phyloP scores from a whole-genome alignment of 2,797 vertebrate genomes.

The Sarcoramphus papa region DNA sequence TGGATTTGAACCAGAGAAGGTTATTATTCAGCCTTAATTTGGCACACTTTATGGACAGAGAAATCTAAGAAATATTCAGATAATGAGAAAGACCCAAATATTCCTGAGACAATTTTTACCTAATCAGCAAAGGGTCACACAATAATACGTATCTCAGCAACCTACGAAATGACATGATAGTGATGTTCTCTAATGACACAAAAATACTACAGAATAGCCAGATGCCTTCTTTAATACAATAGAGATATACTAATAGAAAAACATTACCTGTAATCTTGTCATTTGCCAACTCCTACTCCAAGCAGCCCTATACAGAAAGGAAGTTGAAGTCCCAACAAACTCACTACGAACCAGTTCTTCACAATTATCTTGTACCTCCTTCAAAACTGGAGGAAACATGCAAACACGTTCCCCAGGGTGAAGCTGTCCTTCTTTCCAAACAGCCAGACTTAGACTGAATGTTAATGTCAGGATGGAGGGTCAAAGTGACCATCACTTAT shows the following conservation, averaged over 20 bases:
- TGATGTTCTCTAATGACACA: background rate
- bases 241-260: background rate
- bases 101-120: background rate
- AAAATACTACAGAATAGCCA: background rate
- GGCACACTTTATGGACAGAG: background rate
- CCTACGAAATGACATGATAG: background rate
- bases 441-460: background rate
- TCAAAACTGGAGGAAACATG: background rate
- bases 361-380: background rate
- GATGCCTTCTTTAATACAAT: background rate
- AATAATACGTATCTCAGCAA: background rate
- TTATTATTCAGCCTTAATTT: background rate
- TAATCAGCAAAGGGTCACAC: background rate
- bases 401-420: background rate
- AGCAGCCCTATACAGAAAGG: background rate
- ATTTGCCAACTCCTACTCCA: background rate
- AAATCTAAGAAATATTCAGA: background rate
- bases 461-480: background rate
- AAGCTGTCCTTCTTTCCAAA: background rate
- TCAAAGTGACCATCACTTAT: background rate
- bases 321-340: background rate
- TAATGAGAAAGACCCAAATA: constrained; percentile 14
- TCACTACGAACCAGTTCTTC: background rate
- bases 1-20: background rate
- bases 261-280: background rate